phyloP scores from a whole-genome alignment of 1,140 invertebrate genomes.

The Maniola jurtina region DNA sequence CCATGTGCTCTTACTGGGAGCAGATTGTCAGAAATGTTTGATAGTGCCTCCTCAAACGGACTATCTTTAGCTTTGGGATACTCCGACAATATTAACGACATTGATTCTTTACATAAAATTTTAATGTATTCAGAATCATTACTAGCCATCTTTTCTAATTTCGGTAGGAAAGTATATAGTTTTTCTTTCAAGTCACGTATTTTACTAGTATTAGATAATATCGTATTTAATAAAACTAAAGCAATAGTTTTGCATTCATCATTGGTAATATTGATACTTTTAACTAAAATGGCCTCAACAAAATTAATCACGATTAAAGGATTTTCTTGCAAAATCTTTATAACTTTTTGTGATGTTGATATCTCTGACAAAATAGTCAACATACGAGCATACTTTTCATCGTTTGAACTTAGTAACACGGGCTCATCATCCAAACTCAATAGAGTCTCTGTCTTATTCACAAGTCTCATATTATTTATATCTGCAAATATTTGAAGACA shows the following conservation, averaged over 20 bases:
- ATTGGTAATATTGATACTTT: constrained; percentile 39
- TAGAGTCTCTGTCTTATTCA: constrained; percentile 47
- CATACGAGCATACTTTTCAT: constrained; percentile 56
- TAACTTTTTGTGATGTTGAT: constrained; percentile 53
- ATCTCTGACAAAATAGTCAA: constrained; percentile 61
- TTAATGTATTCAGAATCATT: constrained; percentile 40
- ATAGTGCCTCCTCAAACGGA: constrained; percentile 82
- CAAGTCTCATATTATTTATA: constrained; percentile 38
- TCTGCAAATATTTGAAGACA: constrained; percentile 50
- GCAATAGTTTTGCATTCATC: constrained; percentile 73
- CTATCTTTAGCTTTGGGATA: constrained; percentile 50
- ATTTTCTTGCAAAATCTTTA: constrained; percentile 57
- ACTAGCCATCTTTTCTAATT: constrained; percentile 48
- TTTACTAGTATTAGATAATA: constrained; percentile 54
- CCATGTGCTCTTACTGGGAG: constrained; percentile 91
- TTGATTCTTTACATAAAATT: constrained; percentile 58
- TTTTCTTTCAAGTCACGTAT: constrained; percentile 41
- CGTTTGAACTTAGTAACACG: constrained; percentile 51
- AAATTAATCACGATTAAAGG: constrained; percentile 62
- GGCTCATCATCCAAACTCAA: constrained; percentile 59
- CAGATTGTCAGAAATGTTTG: constrained; percentile 85
- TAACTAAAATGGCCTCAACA: constrained; percentile 61
- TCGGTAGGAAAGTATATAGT: constrained; percentile 47
- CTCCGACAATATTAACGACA: constrained; percentile 50
- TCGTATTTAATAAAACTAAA: constrained; percentile 74